A percentile compares a stretch with the other conserved stretches of the same genome.
Evolutionary conservation across 2,113 vertebrate genomes (phyloP).

Genomic region (Otocyon megalotis): DNA sequence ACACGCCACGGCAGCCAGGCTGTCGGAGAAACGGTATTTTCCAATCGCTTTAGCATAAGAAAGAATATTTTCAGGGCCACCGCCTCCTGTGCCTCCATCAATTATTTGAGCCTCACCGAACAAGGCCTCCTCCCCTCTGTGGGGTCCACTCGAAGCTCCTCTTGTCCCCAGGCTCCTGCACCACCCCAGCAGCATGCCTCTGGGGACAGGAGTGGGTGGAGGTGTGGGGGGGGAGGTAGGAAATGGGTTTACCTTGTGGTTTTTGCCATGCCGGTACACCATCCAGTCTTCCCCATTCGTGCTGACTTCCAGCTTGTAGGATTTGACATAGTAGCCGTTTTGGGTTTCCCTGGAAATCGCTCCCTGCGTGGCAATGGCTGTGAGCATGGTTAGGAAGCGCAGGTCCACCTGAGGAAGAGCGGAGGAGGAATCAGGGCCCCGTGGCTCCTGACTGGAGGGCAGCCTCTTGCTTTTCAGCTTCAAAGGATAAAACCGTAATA

Average conservation of each 20-base stretch:
- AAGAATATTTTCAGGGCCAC: constrained; percentile 72
- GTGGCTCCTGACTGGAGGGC: neutral
- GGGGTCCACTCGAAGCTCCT: neutral
- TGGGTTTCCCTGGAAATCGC: constrained; percentile 96
- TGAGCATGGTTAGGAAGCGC: constrained; percentile 95
- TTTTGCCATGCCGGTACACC: constrained; percentile 98
- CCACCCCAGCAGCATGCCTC: neutral
- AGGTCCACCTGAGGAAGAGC: constrained; percentile 93
- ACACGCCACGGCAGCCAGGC: constrained; percentile 78
- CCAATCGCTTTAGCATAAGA: constrained; percentile 74
- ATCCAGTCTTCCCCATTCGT: constrained; percentile 99
- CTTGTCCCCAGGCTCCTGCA: neutral
- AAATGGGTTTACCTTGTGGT: constrained; percentile 93
- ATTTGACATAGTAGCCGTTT: constrained; percentile 95
- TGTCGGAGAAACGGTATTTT: constrained; percentile 80
- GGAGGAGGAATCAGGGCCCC: neutral
- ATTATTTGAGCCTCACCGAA: constrained; percentile 21
- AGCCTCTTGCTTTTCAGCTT: neutral
- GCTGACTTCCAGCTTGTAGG: constrained; percentile 98
- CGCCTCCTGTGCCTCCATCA: neutral
- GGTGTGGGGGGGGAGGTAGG: neutral
- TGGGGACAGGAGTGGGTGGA: neutral
- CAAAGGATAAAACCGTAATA: neutral
- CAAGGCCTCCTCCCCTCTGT: neutral
- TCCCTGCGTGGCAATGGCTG: constrained; percentile 97